A percentile compares a stretch with the other conserved stretches of the same genome.
These are phyloP conservation scores for Prolemur simus DNA, from an alignment of 2,113 vertebrate genomes.

Conservation along the genomic window DNA sequence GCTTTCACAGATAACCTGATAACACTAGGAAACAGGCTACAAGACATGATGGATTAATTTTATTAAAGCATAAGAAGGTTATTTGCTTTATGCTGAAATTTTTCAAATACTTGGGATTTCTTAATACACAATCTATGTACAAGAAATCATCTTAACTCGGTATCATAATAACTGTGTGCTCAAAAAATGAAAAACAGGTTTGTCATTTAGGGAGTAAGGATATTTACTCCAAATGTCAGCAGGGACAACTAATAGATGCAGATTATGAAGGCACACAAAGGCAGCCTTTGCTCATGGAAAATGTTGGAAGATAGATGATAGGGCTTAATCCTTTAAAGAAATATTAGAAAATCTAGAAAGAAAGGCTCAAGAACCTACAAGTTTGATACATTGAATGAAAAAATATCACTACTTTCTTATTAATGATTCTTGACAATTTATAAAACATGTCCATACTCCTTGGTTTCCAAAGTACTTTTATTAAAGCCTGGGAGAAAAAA, in stretches of 20 bases:
- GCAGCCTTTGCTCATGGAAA: neutral
- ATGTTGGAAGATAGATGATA: neutral
- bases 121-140: neutral
- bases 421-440: neutral
- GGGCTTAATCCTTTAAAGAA: neutral
- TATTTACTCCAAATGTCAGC: neutral
- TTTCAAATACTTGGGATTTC: neutral
- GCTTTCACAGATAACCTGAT: neutral
- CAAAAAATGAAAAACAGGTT: neutral
- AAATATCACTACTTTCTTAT: neutral
- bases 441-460: neutral
- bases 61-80: neutral
- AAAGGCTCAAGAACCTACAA: neutral
- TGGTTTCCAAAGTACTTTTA: neutral
- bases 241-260: neutral
- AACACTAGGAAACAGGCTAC: neutral
- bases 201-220: neutral
- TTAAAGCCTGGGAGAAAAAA: neutral
- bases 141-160: slow-evolving; percentile 13
- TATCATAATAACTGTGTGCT: neutral
- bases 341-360: neutral
- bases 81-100: neutral
- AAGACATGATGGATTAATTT: neutral
- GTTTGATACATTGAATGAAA: neutral
- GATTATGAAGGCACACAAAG: neutral